These are phyloP conservation scores for Eira barbara DNA, from an alignment of 2,113 vertebrate genomes.

Conservation along the genomic window DNA sequence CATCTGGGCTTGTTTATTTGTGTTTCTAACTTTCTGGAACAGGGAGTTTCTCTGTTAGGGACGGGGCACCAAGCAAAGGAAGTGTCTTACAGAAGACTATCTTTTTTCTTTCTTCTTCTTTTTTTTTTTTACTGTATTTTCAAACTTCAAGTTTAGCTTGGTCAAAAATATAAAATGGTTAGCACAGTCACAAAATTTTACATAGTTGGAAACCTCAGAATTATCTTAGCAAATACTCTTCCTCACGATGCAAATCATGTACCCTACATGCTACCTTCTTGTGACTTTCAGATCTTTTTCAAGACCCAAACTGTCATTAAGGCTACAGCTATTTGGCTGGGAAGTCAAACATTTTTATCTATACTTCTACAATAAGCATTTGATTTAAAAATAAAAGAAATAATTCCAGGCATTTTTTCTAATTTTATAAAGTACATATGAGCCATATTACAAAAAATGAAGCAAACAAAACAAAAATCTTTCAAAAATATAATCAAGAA, in stretches of 20 bases:
- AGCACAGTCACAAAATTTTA: slow-evolving; percentile 32
- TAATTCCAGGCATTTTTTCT: slow-evolving; percentile 54
- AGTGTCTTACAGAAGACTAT: slow-evolving; percentile 72
- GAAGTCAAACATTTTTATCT: not conserved
- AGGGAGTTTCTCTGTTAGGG: slow-evolving; percentile 80
- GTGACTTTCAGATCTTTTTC: slow-evolving; percentile 11
- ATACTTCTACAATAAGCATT: not conserved
- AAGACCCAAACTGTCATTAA: slow-evolving; percentile 54
- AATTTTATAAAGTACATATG: slow-evolving; percentile 41
- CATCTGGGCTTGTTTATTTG: slow-evolving; percentile 86
- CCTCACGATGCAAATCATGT: not conserved
- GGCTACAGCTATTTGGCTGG: not conserved
- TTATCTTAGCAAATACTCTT: not conserved
- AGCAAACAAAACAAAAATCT: slow-evolving; percentile 42
- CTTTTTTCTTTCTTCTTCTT: not conserved
- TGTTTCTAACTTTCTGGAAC: slow-evolving; percentile 83
- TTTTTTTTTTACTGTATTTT: slow-evolving; percentile 34
- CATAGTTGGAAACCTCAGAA: not conserved
- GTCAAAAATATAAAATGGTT: slow-evolving; percentile 42
- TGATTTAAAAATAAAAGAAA: slow-evolving; percentile 64
- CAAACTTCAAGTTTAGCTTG: slow-evolving; percentile 62
- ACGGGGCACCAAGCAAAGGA: slow-evolving; percentile 77
- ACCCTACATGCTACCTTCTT: not conserved
- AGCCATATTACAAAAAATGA: not conserved
- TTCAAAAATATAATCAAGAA: slow-evolving; percentile 65